A percentile compares a stretch with the other conserved stretches of the same genome.
phyloP scores from a whole-genome alignment of 2,888 invertebrate species.

The Patella caerulea region DNA sequence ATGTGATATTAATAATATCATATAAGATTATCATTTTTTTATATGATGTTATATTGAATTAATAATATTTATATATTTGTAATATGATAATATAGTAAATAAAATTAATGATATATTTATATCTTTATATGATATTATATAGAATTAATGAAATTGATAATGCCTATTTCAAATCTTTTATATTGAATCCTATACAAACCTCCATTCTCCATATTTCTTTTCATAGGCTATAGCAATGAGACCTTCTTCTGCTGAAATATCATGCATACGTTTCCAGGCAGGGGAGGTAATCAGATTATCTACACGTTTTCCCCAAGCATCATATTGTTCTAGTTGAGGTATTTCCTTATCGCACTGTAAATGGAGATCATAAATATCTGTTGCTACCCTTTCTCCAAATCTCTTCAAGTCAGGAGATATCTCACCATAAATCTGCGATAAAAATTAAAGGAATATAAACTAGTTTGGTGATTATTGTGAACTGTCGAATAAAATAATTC shows the following conservation, averaged over 20 bases:
- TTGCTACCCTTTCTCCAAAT: slow-evolving; percentile 74
- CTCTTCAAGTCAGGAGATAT: slow-evolving; percentile 71
- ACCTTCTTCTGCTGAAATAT: slow-evolving; percentile 75
- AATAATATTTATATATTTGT: too few relatives aligned
- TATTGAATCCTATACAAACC: slow-evolving; percentile 48
- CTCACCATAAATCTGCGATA: slow-evolving; percentile 56
- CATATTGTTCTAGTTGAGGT: slow-evolving; percentile 72
- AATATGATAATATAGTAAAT: too few relatives aligned
- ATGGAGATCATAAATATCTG: slow-evolving; percentile 72
- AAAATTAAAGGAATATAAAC: neutral
- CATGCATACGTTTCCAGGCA: slow-evolving; percentile 75
- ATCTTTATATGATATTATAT: too few relatives aligned
- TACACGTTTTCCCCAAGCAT: slow-evolving; percentile 75
- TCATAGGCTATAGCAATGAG: slow-evolving; percentile 74
- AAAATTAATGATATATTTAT: too few relatives aligned
- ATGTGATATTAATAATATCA: too few relatives aligned
- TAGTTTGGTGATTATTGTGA: too few relatives aligned
- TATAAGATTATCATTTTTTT: too few relatives aligned
- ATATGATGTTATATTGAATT: too few relatives aligned
- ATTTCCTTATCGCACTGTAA: slow-evolving; percentile 73
- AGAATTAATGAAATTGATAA: too few relatives aligned
- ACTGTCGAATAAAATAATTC: too few relatives aligned
- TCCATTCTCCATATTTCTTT: slow-evolving; percentile 68
- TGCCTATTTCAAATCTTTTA: too few relatives aligned
- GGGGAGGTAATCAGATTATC: slow-evolving; percentile 74